Evolutionary conservation across 2,113 vertebrate species (phyloP).

Genomic region (Corapipo altera): DNA sequence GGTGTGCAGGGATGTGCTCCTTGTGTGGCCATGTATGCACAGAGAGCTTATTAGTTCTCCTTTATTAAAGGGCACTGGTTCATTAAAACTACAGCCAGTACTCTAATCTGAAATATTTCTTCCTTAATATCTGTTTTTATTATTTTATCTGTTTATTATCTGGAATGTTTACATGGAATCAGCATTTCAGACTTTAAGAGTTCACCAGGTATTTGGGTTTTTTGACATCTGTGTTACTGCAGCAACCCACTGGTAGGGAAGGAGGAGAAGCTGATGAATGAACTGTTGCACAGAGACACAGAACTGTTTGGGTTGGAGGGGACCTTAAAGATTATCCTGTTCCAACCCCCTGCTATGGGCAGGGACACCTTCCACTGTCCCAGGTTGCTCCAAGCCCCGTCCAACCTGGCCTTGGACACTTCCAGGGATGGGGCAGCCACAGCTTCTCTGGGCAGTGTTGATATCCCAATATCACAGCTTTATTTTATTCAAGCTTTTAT

Average conservation of each 20-base stretch:
- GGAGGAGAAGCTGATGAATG: background rate
- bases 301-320: background rate
- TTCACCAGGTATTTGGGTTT: background rate
- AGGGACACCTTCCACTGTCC: background rate
- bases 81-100: background rate
- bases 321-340: background rate
- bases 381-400: background rate
- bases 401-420: background rate
- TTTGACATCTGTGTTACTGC: background rate
- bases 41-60: background rate
- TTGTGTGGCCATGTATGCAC: background rate
- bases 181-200: background rate
- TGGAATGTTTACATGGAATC: background rate
- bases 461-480: background rate
- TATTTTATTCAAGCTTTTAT: background rate
- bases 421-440: background rate
- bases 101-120: background rate
- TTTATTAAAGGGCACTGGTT: background rate
- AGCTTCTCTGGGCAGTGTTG: background rate
- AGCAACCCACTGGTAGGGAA: background rate
- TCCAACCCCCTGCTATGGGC: background rate
- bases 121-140: background rate
- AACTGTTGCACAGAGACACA: background rate
- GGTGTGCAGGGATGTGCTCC: background rate
- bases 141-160: background rate